Evolutionary conservation across 2,113 vertebrate genomes (phyloP).

Genomic region (Embiotoca jacksoni): DNA sequence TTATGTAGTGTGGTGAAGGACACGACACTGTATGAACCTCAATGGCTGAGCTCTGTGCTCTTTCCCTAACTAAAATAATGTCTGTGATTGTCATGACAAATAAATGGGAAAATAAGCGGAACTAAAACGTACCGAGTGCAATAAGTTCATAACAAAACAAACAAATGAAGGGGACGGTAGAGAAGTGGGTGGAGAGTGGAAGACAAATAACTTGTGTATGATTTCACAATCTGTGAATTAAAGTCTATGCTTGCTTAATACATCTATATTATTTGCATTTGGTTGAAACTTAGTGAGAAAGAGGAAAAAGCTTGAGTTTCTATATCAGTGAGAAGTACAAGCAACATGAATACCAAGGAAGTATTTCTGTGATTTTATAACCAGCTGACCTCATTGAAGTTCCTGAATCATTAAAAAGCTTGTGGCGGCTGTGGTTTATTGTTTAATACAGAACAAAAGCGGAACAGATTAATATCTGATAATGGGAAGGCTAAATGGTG

Average conservation of each 20-base stretch:
- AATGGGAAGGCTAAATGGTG: constrained; percentile 4
- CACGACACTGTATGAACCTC: not conserved
- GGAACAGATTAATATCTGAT: constrained; percentile 37
- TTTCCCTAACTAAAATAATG: too few species aligned
- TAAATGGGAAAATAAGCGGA: too few species aligned
- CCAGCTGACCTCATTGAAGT: constrained; percentile 20
- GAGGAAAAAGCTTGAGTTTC: constrained; percentile 12
- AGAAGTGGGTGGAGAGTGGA: not conserved
- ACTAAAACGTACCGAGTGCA: too few species aligned
- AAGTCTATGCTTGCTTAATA: not conserved
- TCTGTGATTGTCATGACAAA: too few species aligned
- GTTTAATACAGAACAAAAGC: constrained; percentile 35
- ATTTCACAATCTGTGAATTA: too few species aligned
- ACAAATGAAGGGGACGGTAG: too few species aligned
- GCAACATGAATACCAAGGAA: constrained; percentile 7
- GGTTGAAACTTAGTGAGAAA: not conserved
- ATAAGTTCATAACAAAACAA: not conserved
- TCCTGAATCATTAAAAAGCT: constrained; percentile 5
- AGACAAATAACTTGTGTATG: not conserved
- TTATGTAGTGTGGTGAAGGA: not conserved
- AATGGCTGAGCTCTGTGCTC: too few species aligned
- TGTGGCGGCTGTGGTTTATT: constrained; percentile 37
- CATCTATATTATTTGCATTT: constrained; percentile 4
- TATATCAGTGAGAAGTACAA: constrained; percentile 20
- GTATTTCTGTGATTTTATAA: constrained; percentile 38